Percentiles rank a stretch among this genome's conserved stretches.
These are phyloP conservation scores for Rhinichthys klamathensis DNA, from an alignment of 2,113 vertebrate species.

Conservation along the genomic window DNA sequence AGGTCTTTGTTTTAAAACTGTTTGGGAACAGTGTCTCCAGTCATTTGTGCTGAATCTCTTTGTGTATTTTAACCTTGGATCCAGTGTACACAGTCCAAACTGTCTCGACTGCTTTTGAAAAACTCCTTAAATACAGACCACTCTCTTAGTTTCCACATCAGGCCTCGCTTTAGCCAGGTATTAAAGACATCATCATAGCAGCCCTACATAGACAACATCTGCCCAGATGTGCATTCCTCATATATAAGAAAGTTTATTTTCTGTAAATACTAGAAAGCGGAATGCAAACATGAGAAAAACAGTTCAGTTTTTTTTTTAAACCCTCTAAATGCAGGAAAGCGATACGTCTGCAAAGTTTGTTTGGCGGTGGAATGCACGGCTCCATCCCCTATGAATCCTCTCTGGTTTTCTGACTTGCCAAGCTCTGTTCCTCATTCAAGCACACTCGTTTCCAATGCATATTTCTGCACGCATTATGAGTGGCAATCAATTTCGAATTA, in stretches of 20 bases:
- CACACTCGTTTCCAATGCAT: constrained; percentile 6
- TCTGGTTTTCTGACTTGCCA: constrained; percentile 44
- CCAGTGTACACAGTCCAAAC: background rate
- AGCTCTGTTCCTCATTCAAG: constrained; percentile 41
- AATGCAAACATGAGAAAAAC: constrained; percentile 48
- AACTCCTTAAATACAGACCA: no score
- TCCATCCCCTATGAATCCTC: constrained; percentile 14
- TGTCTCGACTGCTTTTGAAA: background rate
- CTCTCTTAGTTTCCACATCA: background rate
- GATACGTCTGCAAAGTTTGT: constrained; percentile 7
- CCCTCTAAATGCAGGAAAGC: background rate
- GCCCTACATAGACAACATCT: constrained; percentile 28
- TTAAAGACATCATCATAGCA: background rate
- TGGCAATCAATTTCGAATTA: constrained; percentile 54
- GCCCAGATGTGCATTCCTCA: constrained; percentile 56
- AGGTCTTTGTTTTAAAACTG: constrained; percentile 1
- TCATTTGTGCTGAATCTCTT: background rate
- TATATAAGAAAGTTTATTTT: background rate
- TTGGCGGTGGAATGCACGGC: constrained; percentile 6
- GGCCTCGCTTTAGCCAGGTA: background rate
- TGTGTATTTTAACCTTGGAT: constrained; percentile 12
- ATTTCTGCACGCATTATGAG: constrained; percentile 46
- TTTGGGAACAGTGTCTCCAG: background rate
- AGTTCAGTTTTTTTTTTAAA: no score
- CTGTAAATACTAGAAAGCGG: constrained; percentile 29